Percentiles rank a stretch among this genome's conserved stretches.
phyloP scores from a whole-genome alignment of 1,140 invertebrate genomes.

The Brachionus calyciflorus region DNA sequence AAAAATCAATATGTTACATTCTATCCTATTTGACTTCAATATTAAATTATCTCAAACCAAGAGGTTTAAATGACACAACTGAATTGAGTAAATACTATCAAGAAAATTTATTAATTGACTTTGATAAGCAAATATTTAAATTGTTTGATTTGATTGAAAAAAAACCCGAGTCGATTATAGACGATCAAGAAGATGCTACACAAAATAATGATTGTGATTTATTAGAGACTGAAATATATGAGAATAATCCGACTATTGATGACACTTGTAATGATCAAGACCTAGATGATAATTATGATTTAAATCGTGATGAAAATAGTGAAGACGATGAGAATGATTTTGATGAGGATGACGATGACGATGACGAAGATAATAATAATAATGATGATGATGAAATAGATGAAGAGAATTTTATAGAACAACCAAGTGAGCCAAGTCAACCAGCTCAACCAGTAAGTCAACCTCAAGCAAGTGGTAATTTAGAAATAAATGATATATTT shows the following conservation, averaged over 20 bases:
- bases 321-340: constrained; percentile 86
- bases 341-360: constrained; percentile 77
- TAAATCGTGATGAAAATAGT: constrained; percentile 60
- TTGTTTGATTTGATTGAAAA: constrained; percentile 53
- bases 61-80: constrained; percentile 42
- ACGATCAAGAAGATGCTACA: constrained; percentile 26
- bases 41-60: constrained; percentile 63
- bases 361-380: constrained; percentile 63
- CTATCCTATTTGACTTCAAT: constrained; percentile 73
- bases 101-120: constrained; percentile 64
- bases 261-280: constrained; percentile 34
- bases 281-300: constrained; percentile 25
- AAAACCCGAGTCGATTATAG: neutral
- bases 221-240: constrained; percentile 22
- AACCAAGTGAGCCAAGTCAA: neutral
- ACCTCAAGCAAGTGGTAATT: neutral
- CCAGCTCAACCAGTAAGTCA: neutral
- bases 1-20: constrained; percentile 75
- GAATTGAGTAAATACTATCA: neutral
- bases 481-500: constrained; percentile 42
- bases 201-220: neutral
- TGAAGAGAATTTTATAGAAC: no score
- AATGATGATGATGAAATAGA: no score
- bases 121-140: constrained; percentile 76
- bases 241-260: constrained; percentile 59